Evolutionary conservation across 2,888 invertebrate genomes (phyloP), one percentile per base, ranked within the genome.

Genomic region (Lagria hirta): DNA sequence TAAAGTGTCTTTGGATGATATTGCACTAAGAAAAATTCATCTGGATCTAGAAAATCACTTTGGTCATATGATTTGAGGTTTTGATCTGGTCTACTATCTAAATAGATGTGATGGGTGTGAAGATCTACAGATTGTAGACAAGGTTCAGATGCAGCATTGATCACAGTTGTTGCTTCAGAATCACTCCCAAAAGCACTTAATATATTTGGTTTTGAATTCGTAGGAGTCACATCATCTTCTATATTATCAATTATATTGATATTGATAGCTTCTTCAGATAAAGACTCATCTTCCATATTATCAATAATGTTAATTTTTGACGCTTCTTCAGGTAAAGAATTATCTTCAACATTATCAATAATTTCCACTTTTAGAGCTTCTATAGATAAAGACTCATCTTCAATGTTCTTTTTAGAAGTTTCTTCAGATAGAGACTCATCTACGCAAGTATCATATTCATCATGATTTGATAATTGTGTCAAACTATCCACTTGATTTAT

Each of bases 311-410:
- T 18, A 16, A 32, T 34, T 29, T 45, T 36, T 16, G 21, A 51
- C 14, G 40, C 52, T 44, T 70, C 70, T 8, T 70, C 70, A 21
- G 75, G 71, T 24, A 78, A 74, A 38, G 80, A 79, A 42, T 81
- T 81, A 49, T 81, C 81, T 43, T 80, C 65, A 63, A 81, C 81
- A 3, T 81, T 81, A 67, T 81, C 81, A 65, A n/a, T n/a, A n/a
- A n/a, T n/a, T n/a, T n/a, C n/a, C n/a, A n/a, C n/a, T n/a, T n/a
- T n/a, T n/a, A n/a, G n/a, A n/a, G n/a, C n/a, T n/a, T n/a, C n/a
- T 37, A 51, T 49, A 26, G 21, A 37, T 26, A 44, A 16, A 30
- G 42, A 44, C 20, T 40, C 37, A 15, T 51, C 42, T 44, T 51
- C 32, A 14, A 33, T 57, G 41, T 24, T 18, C 15, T 35, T 34